A percentile compares a stretch with the other conserved stretches of the same genome.
phyloP scores from a whole-genome alignment of 2,797 vertebrate genomes.

The Onychomys torridus region DNA sequence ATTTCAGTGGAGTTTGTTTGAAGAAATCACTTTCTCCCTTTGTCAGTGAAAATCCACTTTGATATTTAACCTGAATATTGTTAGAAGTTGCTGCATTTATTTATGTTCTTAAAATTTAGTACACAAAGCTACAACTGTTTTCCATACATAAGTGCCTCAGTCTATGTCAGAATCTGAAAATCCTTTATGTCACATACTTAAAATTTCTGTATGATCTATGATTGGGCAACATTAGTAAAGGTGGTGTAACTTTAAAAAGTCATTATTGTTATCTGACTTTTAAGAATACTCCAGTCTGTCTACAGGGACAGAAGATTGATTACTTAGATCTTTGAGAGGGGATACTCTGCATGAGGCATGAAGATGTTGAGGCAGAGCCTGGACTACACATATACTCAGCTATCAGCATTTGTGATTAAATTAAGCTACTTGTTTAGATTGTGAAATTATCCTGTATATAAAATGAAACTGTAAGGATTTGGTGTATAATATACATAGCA shows the following conservation, averaged over 20 bases:
- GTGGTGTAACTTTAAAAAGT: neutral
- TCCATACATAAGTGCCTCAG: no score
- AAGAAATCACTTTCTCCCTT: neutral
- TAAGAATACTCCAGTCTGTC: neutral
- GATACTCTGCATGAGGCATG: neutral
- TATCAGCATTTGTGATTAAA: neutral
- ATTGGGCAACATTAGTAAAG: neutral
- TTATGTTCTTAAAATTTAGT: neutral
- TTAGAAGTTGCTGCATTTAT: neutral
- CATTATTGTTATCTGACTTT: neutral
- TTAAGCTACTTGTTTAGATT: neutral
- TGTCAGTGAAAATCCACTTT: neutral
- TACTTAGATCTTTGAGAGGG: neutral
- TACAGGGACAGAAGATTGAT: neutral
- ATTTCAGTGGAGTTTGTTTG: neutral
- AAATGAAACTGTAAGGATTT: neutral
- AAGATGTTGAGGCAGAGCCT: neutral
- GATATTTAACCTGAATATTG: neutral
- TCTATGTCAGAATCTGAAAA: neutral
- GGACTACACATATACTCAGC: neutral
- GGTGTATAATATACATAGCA: neutral
- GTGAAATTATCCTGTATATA: neutral
- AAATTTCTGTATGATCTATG: neutral
- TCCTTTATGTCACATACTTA: neutral
- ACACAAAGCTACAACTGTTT: neutral